phyloP scores from a whole-genome alignment of 2,888 invertebrate genomes.

The Zele albiditarsus region DNA sequence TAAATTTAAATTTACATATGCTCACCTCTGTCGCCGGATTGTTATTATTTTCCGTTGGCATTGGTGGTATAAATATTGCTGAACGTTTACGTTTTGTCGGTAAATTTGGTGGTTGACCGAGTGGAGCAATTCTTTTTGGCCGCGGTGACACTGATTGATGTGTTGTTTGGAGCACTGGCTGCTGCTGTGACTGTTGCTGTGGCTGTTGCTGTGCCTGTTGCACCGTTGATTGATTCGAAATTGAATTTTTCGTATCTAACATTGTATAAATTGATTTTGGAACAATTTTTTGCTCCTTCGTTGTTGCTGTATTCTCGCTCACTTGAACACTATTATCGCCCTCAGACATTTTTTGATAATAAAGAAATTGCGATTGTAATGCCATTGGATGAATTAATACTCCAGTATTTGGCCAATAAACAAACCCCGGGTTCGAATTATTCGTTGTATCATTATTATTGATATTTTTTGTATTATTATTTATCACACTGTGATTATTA shows the following conservation, averaged over 20 bases:
- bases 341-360: slow-evolving; percentile 84
- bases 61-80: slow-evolving; percentile 88
- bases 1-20: slow-evolving; percentile 95
- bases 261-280: slow-evolving; percentile 72
- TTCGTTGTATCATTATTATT: slow-evolving; percentile 70
- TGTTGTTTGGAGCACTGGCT: slow-evolving; percentile 43
- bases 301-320: slow-evolving; percentile 50
- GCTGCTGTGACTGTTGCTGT: slow-evolving; percentile 64
- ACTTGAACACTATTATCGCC: slow-evolving; percentile 66
- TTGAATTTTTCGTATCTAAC: slow-evolving; percentile 61
- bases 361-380: slow-evolving; percentile 81
- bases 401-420: slow-evolving; percentile 82
- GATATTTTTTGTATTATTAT: slow-evolving; percentile 67
- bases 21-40: slow-evolving; percentile 89
- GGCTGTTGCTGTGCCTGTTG: slow-evolving; percentile 59
- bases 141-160: slow-evolving; percentile 63
- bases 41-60: slow-evolving; percentile 82
- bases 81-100: slow-evolving; percentile 85
- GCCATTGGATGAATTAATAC: slow-evolving; percentile 85
- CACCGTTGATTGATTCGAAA: slow-evolving; percentile 47
- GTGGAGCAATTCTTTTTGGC: slow-evolving; percentile 74
- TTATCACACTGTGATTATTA: slow-evolving; percentile 47
- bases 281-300: slow-evolving; percentile 67
- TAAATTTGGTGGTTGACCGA: slow-evolving; percentile 60
- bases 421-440: slow-evolving; percentile 74